Percentiles rank a stretch among this genome's conserved stretches.
These are phyloP conservation scores for Nasonia oneida DNA, from an alignment of 2,888 invertebrate genomes.

Conservation along the genomic window DNA sequence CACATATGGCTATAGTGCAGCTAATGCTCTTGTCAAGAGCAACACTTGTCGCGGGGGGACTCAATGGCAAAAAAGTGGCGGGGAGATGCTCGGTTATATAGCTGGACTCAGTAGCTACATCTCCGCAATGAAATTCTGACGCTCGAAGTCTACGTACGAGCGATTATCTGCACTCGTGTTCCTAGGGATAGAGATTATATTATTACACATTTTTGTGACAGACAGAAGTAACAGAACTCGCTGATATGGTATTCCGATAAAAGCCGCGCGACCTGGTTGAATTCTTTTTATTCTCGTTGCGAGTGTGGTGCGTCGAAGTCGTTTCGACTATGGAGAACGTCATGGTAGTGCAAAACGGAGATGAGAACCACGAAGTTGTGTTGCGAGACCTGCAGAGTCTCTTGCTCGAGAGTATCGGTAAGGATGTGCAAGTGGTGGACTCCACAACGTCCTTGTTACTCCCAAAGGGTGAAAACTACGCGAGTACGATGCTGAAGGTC, in stretches of 20 bases:
- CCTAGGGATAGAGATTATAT: too few relatives aligned
- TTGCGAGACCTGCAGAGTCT: slow-evolving; percentile 42
- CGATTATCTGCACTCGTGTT: too few relatives aligned
- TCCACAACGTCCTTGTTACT: background rate
- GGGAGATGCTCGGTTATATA: background rate
- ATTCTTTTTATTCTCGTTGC: too few relatives aligned
- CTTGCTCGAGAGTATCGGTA: slow-evolving; percentile 4
- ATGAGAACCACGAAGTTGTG: background rate
- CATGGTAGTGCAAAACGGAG: too few relatives aligned
- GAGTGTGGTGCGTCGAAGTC: too few relatives aligned
- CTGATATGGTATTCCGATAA: too few relatives aligned
- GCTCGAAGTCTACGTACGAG: too few relatives aligned
- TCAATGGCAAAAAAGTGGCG: background rate
- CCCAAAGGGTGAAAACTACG: slow-evolving; percentile 82
- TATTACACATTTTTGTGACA: too few relatives aligned
- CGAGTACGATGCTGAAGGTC: slow-evolving; percentile 81
- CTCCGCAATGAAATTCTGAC: background rate
- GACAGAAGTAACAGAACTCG: too few relatives aligned
- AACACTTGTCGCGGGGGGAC: background rate
- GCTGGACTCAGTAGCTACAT: background rate
- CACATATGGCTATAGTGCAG: too few relatives aligned
- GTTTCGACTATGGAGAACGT: too few relatives aligned
- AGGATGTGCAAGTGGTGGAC: slow-evolving; percentile 32
- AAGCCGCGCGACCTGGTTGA: too few relatives aligned
- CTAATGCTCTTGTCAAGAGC: background rate